These are phyloP conservation scores for Thera obeliscata DNA, from an alignment of 2,888 invertebrate genomes.

Conservation along the genomic window DNA sequence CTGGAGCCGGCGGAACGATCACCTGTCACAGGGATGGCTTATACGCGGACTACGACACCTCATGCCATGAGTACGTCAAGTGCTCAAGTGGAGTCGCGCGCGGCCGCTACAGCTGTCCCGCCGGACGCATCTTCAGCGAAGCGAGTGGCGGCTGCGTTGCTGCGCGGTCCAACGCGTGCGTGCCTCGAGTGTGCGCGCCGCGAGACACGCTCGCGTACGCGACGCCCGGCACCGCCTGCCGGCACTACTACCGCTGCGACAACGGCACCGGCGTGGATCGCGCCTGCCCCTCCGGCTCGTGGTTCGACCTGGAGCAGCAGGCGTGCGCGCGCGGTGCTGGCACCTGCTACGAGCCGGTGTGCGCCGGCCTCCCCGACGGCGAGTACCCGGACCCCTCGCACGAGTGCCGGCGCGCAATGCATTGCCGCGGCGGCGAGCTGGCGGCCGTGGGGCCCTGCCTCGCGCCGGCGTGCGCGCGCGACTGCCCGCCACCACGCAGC, in stretches of 20 bases:
- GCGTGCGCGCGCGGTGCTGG: constrained; percentile 82
- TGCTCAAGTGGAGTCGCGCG: constrained; percentile 63
- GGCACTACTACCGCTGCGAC: constrained; percentile 84
- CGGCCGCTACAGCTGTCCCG: constrained; percentile 67
- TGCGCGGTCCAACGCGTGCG: constrained; percentile 65
- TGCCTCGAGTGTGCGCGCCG: constrained; percentile 68
- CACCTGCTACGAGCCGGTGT: constrained; percentile 85
- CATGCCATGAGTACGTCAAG: constrained; percentile 76
- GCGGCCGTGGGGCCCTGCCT: constrained; percentile 66
- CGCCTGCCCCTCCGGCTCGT: constrained; percentile 80
- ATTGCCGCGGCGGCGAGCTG: constrained; percentile 78
- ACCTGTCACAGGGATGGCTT: constrained; percentile 72
- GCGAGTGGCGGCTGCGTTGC: constrained; percentile 72
- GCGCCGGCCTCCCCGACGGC: constrained; percentile 84
- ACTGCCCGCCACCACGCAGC: constrained; percentile 74
- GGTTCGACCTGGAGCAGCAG: constrained; percentile 83
- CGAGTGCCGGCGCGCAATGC: constrained; percentile 79
- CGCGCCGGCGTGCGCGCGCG: constrained; percentile 51
- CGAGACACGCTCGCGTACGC: constrained; percentile 75
- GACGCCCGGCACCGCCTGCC: constrained; percentile 83
- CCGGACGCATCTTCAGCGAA: constrained; percentile 74
- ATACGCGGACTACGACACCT: constrained; percentile 72
- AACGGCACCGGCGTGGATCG: constrained; percentile 76
- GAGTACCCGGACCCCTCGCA: constrained; percentile 84
- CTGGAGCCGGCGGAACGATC: constrained; percentile 50